Evolutionary conservation across 2,797 vertebrate species (phyloP).

Genomic region (Pitangus sulphuratus): DNA sequence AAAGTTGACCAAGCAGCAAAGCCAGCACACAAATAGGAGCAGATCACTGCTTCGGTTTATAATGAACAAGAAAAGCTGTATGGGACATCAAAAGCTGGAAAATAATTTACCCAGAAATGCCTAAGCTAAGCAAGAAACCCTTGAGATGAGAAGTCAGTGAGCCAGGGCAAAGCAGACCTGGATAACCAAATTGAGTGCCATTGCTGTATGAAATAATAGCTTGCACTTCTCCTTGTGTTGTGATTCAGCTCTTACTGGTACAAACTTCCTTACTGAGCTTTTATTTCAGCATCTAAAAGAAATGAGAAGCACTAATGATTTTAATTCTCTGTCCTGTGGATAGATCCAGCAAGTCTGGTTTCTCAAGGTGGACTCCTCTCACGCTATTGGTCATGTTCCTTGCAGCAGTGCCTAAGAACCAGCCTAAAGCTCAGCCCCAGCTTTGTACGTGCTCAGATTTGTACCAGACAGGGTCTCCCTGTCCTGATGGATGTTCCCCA

Average conservation of each 20-base stretch:
- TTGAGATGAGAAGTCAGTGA: background rate
- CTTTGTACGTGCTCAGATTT: background rate
- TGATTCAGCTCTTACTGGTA: background rate
- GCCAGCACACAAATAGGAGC: background rate
- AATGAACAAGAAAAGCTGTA: background rate
- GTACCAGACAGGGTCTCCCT: background rate
- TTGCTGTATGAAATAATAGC: background rate
- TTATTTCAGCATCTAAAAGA: background rate
- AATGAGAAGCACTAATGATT: background rate
- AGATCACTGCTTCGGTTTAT: background rate
- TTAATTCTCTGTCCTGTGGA: background rate
- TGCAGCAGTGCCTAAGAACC: background rate
- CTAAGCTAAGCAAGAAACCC: constrained; percentile 16
- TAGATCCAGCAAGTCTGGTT: background rate
- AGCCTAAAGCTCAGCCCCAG: background rate
- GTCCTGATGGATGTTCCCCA: background rate
- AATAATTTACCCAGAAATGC: constrained; percentile 53
- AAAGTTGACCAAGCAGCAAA: background rate
- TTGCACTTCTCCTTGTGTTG: background rate
- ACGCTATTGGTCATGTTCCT: fast-evolving
- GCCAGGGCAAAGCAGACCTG: background rate
- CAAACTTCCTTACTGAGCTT: background rate
- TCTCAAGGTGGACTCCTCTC: background rate
- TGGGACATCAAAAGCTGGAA: background rate
- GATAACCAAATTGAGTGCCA: background rate